Conservation (phyloP, 2,888 invertebrate genomes). For the Xanthia icteritia region DNA sequence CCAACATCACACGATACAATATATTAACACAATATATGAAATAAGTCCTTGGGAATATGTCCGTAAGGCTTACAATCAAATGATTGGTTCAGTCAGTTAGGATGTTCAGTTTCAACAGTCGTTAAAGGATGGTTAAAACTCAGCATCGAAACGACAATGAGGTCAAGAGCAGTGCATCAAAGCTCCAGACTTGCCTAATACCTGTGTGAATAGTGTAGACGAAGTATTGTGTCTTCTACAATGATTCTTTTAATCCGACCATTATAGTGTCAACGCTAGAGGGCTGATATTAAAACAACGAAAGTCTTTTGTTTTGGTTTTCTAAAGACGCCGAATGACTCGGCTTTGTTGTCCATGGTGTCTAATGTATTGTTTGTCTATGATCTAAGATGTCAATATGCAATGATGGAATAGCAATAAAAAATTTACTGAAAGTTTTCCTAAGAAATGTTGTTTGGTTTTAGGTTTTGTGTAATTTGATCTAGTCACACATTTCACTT, state of each 20-base stretch:
- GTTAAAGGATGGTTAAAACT: conserved; percentile 14
- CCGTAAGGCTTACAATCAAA: not conserved
- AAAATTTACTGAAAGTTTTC: conserved; percentile 8
- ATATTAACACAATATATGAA: not conserved
- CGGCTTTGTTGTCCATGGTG: not conserved
- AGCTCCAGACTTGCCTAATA: not conserved
- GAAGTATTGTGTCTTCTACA: conserved; percentile 1
- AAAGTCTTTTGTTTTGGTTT: conserved; percentile 16
- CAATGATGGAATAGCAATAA: not conserved
- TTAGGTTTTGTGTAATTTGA: conserved; percentile 15
- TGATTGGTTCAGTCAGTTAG: not conserved
- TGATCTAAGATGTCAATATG: not conserved
- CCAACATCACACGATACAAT: not conserved
- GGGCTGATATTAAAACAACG: conserved; percentile 15
- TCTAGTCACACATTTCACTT: not conserved
- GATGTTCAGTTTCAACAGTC: not conserved
- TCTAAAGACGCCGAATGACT: conserved; percentile 14
- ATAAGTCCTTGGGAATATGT: not conserved
- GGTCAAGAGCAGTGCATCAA: conserved; percentile 29
- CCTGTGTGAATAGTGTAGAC: not conserved
- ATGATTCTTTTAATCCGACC: conserved; percentile 12
- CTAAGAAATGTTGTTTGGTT: not conserved
- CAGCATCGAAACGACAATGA: conserved; percentile 33
- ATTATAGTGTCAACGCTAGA: not conserved
- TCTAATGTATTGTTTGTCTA: conserved; percentile 2